Conservation (phyloP, 2,888 invertebrate genomes). For the Nephrotoma guestfalica region DNA sequence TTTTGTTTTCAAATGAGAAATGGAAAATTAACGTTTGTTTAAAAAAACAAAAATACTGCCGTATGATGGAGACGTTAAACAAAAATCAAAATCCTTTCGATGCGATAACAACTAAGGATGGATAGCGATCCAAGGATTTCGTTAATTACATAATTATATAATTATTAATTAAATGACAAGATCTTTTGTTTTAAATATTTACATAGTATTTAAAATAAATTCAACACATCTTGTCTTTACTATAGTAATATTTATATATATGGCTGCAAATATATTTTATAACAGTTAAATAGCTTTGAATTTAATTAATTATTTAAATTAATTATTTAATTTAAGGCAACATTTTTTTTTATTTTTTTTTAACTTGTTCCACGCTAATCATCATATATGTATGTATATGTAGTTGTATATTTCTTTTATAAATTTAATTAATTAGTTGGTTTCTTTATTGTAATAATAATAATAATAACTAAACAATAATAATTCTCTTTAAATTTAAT, state of each 20-base stretch:
- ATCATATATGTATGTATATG: neutral
- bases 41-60: neutral
- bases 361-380: neutral
- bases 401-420: neutral
- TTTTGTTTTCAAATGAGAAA: neutral
- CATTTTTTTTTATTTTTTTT: neutral
- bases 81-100: neutral
- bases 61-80: neutral
- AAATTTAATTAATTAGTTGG: neutral
- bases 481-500: neutral
- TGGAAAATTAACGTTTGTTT: neutral
- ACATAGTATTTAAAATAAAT: neutral
- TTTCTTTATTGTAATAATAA: neutral
- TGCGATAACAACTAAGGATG: neutral
- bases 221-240: neutral
- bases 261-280: neutral
- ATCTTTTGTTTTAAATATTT: neutral
- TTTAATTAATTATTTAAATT: neutral
- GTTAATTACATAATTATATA: neutral
- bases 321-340: neutral
- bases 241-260: neutral
- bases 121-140: neutral
- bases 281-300: neutral
- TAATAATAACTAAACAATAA: neutral
- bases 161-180: neutral